Evolutionary conservation across 2,888 invertebrate genomes (phyloP), one percentile per base, ranked within the genome.

Genomic region (Apoderus coryli): DNA sequence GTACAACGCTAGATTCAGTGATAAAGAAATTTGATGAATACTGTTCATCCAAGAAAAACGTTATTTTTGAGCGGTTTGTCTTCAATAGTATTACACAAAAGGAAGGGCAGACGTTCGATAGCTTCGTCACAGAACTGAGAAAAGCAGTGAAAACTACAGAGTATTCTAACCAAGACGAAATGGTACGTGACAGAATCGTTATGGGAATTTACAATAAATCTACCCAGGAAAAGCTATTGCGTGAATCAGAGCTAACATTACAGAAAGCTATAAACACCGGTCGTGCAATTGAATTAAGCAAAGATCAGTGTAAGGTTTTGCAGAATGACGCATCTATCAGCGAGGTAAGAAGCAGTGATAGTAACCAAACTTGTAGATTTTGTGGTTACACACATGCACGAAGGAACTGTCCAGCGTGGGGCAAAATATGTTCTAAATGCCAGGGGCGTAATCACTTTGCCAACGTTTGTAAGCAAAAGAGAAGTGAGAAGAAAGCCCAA

Each of bases 71-170:
- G 14, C 13, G 35, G 9, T 35, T 27, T 22, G 19, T 15, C 4
- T 37, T 48, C 32, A 39, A 44, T 24, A 42, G 35, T 25, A 40
- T 44, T 10, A 27, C 25, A 4, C 47, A 48, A 32, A 34, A 33
- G 26, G 42, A 44, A 28, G 41, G 41, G 9, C 44, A 47, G 34
- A 27, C 29, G 7, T 46, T 49, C 33, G 45, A 47, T 26, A 36
- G 32, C 15, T 49, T 47, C 35, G 27, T 45, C 14, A 40, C 41
- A 3, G 44, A 48, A 22, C 25, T 46, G 22, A 45, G 38, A 35
- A 42, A 43, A 30, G 33, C 44, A 13, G 40, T 41, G 5, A 42
- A 47, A 36, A 35, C 34, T 4, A 46, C 44, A 25, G 42, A 40
- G 11, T 47, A 44, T 36, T 16, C 16, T 10, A 32, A 45, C 13